Evolutionary conservation across 2,113 vertebrate genomes (phyloP).

Genomic region (Junco hyemalis): DNA sequence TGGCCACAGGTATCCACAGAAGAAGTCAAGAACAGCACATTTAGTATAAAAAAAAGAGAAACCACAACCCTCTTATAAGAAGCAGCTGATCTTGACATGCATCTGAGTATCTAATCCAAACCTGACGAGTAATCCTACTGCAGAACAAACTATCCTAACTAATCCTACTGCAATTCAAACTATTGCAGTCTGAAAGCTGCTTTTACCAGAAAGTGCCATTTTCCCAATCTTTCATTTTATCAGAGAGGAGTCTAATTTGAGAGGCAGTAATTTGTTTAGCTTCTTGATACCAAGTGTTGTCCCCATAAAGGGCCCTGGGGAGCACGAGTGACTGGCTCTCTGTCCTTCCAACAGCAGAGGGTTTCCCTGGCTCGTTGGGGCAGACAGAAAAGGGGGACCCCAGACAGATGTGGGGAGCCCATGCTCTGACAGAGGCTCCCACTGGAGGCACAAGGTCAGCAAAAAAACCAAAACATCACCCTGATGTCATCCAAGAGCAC

Average conservation of each 20-base stretch:
- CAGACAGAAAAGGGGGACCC: not conserved
- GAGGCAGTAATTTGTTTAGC: not conserved
- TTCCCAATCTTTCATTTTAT: not conserved
- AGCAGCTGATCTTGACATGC: not conserved
- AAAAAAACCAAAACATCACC: not conserved
- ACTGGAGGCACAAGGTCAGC: accelerated
- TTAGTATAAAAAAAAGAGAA: not conserved
- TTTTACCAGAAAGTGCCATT: not conserved
- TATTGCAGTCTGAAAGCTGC: not conserved
- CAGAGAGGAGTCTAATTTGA: not conserved
- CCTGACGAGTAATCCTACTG: not conserved
- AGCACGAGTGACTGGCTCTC: not conserved
- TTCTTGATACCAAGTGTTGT: not conserved
- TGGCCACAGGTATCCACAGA: not conserved
- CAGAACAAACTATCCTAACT: not conserved
- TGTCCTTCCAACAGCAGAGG: not conserved
- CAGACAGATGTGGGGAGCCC: not conserved
- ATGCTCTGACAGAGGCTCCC: accelerated
- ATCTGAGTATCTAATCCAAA: not conserved
- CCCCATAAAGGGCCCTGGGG: accelerated
- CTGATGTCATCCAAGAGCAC: not conserved
- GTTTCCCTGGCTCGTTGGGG: accelerated
- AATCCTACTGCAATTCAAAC: not conserved
- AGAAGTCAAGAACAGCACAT: not conserved
- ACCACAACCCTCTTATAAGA: not conserved